phyloP scores from a whole-genome alignment of 2,113 vertebrate genomes.

The Oenanthe melanoleuca region DNA sequence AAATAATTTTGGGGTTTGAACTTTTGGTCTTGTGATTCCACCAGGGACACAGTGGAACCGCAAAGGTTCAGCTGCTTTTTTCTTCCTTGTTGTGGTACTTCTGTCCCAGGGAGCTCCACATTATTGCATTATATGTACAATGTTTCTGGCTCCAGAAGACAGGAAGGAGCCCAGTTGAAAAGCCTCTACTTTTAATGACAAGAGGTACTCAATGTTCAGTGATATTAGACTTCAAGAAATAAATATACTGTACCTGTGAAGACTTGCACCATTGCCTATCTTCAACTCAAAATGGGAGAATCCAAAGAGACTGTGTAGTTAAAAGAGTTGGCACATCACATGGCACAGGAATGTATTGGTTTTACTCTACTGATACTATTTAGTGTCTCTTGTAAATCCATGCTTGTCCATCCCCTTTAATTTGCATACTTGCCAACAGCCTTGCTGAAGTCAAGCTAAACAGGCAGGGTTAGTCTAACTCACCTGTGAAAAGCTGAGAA shows the following conservation, averaged over 20 bases:
- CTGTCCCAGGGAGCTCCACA: not conserved
- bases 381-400: not conserved
- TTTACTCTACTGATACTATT: not conserved
- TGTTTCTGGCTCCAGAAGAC: not conserved
- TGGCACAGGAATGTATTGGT: not conserved
- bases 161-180: not conserved
- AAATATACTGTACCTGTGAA: not conserved
- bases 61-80: not conserved
- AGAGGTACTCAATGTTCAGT: not conserved
- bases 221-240: not conserved
- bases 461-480: not conserved
- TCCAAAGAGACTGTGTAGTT: not conserved
- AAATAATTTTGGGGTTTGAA: not conserved
- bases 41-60: not conserved
- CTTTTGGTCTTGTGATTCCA: not conserved
- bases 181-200: not conserved
- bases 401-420: not conserved
- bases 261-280: not conserved
- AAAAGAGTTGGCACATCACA: not conserved
- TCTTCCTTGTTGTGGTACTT: not conserved
- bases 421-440: not conserved
- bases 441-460: not conserved
- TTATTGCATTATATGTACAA: not conserved
- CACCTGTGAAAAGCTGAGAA: not conserved
- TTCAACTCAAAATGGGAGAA: not conserved